Evolutionary conservation across 1,140 invertebrate species (phyloP).

Genomic region (Calliopsis andreniformis): DNA sequence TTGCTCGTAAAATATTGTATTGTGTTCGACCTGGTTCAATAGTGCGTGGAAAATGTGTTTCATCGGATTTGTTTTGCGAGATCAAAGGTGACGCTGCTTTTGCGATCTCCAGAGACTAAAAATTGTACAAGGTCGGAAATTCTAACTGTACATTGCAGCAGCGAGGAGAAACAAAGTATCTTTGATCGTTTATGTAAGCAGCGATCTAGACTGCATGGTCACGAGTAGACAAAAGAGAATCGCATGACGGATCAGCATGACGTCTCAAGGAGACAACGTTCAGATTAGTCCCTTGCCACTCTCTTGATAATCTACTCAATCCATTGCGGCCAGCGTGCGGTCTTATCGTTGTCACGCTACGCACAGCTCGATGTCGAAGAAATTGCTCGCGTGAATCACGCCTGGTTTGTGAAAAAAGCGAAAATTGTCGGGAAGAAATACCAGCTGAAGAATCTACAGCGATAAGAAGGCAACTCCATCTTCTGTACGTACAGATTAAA

Average conservation of each 20-base stretch:
- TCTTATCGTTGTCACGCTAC: slow-evolving; percentile 45
- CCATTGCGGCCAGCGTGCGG: background rate
- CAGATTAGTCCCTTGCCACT: slow-evolving; percentile 24
- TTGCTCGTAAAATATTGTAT: slow-evolving; percentile 9
- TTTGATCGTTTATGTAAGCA: slow-evolving; percentile 42
- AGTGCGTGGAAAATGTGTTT: too few species aligned
- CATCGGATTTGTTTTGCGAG: too few species aligned
- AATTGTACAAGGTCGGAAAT: slow-evolving; percentile 2
- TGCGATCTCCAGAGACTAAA: too few species aligned
- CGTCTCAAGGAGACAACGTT: slow-evolving; percentile 49
- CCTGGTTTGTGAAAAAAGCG: slow-evolving; percentile 10
- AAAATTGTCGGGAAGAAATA: background rate
- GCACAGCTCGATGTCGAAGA: background rate
- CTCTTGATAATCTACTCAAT: slow-evolving; percentile 12
- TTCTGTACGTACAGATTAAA: too few species aligned
- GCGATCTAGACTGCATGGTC: slow-evolving; percentile 2
- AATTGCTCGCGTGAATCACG: slow-evolving; percentile 23
- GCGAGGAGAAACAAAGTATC: slow-evolving; percentile 14
- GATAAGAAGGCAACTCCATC: too few species aligned
- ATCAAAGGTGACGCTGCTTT: too few species aligned
- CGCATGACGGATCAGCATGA: slow-evolving; percentile 38
- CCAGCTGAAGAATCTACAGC: too few species aligned
- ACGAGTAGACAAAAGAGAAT: slow-evolving; percentile 44
- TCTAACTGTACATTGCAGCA: background rate
- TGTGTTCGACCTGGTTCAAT: background rate